These are phyloP conservation scores for Sialis fuliginosa DNA, from an alignment of 2,888 invertebrate genomes.

Conservation along the genomic window DNA sequence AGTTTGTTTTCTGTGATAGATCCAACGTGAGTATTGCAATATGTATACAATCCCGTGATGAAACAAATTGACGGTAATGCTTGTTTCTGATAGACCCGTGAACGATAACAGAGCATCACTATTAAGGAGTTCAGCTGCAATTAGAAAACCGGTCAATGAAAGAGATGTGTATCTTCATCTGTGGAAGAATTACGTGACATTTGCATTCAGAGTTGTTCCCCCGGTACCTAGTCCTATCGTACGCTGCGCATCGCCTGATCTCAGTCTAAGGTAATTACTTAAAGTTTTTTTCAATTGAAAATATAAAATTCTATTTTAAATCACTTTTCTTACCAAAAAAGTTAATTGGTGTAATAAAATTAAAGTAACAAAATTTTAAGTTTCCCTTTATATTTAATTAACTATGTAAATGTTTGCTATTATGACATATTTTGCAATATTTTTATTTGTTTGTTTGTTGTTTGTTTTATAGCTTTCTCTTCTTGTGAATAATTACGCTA, in stretches of 20 bases:
- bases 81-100: conserved; percentile 51
- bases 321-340: too few relatives aligned
- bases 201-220: conserved; percentile 92
- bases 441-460: too few relatives aligned
- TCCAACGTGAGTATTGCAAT: conserved; percentile 53
- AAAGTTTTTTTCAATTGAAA: too few relatives aligned
- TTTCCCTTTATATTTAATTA: too few relatives aligned
- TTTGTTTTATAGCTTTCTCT: too few relatives aligned
- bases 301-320: too few relatives aligned
- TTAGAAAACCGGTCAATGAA: conserved; percentile 82
- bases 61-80: background rate
- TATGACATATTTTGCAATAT: too few relatives aligned
- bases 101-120: conserved; percentile 93
- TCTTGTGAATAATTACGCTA: too few relatives aligned
- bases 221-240: conserved; percentile 73
- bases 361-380: too few relatives aligned
- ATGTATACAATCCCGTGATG: background rate
- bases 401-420: too few relatives aligned
- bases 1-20: conserved; percentile 87
- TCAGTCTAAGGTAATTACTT: conserved; percentile 58
- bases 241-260: conserved; percentile 83
- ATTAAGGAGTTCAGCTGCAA: conserved; percentile 69
- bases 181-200: conserved; percentile 95
- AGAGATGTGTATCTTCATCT: conserved; percentile 89
- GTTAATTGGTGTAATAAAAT: too few relatives aligned